Evolutionary conservation across 2,113 vertebrate genomes (phyloP), one percentile per base, ranked within the genome.

Genomic region (Sarotherodon lohbergeri): DNA sequence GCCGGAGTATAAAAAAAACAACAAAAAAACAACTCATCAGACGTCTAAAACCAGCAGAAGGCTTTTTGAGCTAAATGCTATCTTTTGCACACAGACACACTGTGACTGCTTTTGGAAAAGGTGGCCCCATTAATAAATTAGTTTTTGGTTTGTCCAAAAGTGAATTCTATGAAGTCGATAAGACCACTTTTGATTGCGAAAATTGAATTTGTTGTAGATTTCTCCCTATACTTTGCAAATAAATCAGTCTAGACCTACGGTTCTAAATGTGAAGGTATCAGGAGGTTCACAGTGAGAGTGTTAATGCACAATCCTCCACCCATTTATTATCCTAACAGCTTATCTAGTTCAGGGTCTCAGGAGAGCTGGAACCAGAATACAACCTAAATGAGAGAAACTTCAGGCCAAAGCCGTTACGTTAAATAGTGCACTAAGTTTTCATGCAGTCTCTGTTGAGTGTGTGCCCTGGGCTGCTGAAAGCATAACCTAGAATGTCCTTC

Each of bases 11-110:
- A 3, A 73, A 73, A 27, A 66, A 8, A 17, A 8, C 3, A 19
- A 1, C 16, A 46, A 43, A 79, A 56, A 84, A 81, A 89, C 78
- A 27, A 81, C 34, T 19, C 24, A 66, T 87, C 41, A 34, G 81
- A 46, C 12, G 14, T 66, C 19, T 32, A 36, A 34, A 85, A 57
- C 1, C 19, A 46, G 34, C 43, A 73, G 43, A 3, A 39, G n/a
- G 22, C 54, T 89, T 88, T 82, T 82, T 57, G 24, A 82, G 22
- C 10, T 78, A 39, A 24, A 78, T 6, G 4, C 41, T 57, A 34
- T 19, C 34, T 43, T 46, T 4, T 48, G 27, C 12, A 32, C 80
- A 61, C 34, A 32, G 13, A 76, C 2, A 66, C 9, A 24, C 24
- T 32, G 43, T 32, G 4, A 78, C 16, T 19, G 71, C 16, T 32